phyloP scores from a whole-genome alignment of 2,888 invertebrate genomes.

The Petrolisthes manimaculis region DNA sequence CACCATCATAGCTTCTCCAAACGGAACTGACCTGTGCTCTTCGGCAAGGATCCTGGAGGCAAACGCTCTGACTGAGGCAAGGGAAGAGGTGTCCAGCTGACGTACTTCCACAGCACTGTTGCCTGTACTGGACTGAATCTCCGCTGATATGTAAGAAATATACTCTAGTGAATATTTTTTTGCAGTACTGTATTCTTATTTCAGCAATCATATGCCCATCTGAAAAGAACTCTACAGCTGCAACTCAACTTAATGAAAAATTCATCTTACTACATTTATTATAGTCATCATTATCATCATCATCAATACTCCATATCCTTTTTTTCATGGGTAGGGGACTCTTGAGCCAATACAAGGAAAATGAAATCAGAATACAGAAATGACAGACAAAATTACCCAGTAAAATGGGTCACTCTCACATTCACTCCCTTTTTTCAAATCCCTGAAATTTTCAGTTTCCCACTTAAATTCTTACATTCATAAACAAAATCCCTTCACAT shows the following conservation, averaged over 20 bases:
- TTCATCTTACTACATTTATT: background rate
- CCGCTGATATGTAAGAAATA: background rate
- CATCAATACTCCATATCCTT: no score
- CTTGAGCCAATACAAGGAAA: background rate
- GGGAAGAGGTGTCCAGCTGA: constrained; percentile 47
- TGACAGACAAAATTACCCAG: no score
- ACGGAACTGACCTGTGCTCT: constrained; percentile 20
- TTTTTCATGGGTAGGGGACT: background rate
- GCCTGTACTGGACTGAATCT: constrained; percentile 20
- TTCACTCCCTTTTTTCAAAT: no score
- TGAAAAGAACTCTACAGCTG: background rate
- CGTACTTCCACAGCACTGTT: constrained; percentile 32
- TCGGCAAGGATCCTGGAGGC: constrained; percentile 31
- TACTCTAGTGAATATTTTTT: background rate
- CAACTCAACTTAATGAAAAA: background rate
- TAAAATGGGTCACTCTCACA: no score
- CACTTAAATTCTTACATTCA: no score
- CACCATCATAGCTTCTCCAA: no score
- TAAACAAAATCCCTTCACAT: no score
- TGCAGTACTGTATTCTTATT: background rate
- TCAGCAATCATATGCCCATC: background rate
- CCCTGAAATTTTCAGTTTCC: no score
- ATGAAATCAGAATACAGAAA: background rate
- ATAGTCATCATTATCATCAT: no score
- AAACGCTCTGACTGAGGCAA: constrained; percentile 43